Percentiles rank a stretch among this genome's conserved stretches.
phyloP scores from a whole-genome alignment of 1,140 invertebrate species.

The Ceratina calcarata region DNA sequence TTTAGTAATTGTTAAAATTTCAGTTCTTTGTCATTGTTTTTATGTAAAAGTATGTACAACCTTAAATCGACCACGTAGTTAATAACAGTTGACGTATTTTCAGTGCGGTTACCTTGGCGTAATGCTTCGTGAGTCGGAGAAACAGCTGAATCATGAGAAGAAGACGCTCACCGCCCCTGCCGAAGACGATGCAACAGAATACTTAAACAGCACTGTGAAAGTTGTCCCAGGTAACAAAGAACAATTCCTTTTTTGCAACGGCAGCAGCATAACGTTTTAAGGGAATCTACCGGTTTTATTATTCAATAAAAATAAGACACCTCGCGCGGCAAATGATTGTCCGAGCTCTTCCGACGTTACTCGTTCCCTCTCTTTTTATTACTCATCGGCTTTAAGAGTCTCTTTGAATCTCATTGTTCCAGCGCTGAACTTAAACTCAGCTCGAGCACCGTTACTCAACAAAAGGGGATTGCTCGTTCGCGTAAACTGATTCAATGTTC shows the following conservation, averaged over 20 bases:
- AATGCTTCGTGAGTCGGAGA: too few species aligned
- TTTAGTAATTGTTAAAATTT: too few species aligned
- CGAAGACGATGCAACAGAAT: neutral
- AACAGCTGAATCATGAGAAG: too few species aligned
- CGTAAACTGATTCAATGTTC: conserved; percentile 22
- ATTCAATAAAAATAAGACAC: conserved; percentile 50
- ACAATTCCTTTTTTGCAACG: neutral
- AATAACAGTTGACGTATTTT: too few species aligned
- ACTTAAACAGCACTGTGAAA: neutral
- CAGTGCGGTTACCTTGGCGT: too few species aligned
- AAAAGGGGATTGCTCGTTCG: conserved; percentile 4
- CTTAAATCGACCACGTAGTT: too few species aligned
- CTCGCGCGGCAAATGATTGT: conserved; percentile 6
- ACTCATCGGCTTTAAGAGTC: conserved; percentile 34
- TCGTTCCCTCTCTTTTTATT: conserved; percentile 32
- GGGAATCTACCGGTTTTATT: conserved; percentile 36
- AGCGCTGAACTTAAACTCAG: conserved; percentile 30
- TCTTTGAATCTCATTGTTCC: conserved; percentile 43
- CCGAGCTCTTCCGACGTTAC: conserved; percentile 18
- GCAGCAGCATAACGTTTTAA: conserved; percentile 2
- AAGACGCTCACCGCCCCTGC: too few species aligned
- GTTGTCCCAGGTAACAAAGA: neutral
- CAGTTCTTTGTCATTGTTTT: too few species aligned
- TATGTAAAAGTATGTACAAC: too few species aligned
- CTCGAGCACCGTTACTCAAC: conserved; percentile 9